Evolutionary conservation across 2,888 invertebrate species (phyloP), one percentile per base, ranked within the genome.

Genomic region (Abscondita cerata): DNA sequence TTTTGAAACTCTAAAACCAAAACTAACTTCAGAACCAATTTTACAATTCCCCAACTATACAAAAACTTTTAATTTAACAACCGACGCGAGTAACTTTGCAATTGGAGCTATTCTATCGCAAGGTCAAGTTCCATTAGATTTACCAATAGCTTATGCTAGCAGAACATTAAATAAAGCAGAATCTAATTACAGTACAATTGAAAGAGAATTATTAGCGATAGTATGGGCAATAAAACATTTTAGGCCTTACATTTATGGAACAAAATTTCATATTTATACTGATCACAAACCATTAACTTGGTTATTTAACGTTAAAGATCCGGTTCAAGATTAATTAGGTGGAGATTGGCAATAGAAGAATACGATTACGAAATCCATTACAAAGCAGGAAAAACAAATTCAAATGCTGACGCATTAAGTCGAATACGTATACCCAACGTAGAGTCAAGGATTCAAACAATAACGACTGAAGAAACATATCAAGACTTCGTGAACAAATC

Each of bases 181-280:
- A 9, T 36, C n/a, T 36, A 36, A 36, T 36, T 36, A 36, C 11
- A n/a, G n/a, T 13, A 76, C 76, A 0, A 78, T 68, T 1, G 78
- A 81, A n/a, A n/a, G n/a, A n/a, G n/a, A n/a, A n/a, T n/a, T n/a
- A n/a, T n/a, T n/a, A n/a, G n/a, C n/a, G n/a, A n/a, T n/a, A n/a
- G n/a, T n/a, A n/a, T n/a, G n/a, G n/a, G n/a, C n/a, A n/a, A 60
- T 66, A 0, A 73, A 76, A 66, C 68, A 77, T 59, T 80, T 78
- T n/a, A n/a, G n/a, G n/a, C n/a, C n/a, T n/a, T n/a, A n/a, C n/a
- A n/a, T n/a, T n/a, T n/a, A n/a, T n/a, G n/a, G n/a, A n/a, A n/a
- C n/a, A 36, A 36, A 2, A 36, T 36, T 36, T 5, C 11, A 36
- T n/a, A 36, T 36, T 3, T 11, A n/a, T 2, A 36, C 36, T 8